These are phyloP conservation scores for Gobiocypris rarus DNA, from an alignment of 2,113 vertebrate genomes.

Conservation along the genomic window DNA sequence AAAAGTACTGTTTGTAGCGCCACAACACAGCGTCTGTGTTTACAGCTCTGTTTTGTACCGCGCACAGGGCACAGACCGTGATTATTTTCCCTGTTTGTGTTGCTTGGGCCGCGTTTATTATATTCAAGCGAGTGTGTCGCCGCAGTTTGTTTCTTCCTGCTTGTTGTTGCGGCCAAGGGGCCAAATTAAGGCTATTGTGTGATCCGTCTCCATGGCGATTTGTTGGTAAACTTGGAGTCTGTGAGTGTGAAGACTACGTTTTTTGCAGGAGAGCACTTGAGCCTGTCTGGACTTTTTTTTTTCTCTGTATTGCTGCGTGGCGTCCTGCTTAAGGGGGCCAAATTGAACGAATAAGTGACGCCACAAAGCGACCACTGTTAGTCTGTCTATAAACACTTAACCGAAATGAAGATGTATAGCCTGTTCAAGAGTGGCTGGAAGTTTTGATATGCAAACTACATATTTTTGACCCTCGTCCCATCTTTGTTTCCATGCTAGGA, in stretches of 20 bases:
- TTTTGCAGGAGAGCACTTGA: slow-evolving; percentile 71
- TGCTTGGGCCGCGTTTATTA: slow-evolving; percentile 41
- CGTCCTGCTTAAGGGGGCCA: slow-evolving; percentile 39
- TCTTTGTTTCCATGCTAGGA: not conserved
- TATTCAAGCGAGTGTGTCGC: slow-evolving; percentile 54
- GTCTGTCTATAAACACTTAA: slow-evolving; percentile 78
- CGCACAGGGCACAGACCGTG: slow-evolving; percentile 9
- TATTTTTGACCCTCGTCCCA: not conserved
- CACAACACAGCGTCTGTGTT: slow-evolving; percentile 43
- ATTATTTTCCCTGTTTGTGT: slow-evolving; percentile 36
- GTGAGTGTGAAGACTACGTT: slow-evolving; percentile 69
- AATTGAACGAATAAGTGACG: slow-evolving; percentile 56
- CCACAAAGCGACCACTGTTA: slow-evolving; percentile 75
- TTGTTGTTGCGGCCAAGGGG: slow-evolving; percentile 61
- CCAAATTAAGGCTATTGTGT: slow-evolving; percentile 68
- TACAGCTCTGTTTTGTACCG: slow-evolving; percentile 21
- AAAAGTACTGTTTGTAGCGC: slow-evolving; percentile 48
- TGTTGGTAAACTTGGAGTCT: slow-evolving; percentile 77
- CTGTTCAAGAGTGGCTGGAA: not conserved
- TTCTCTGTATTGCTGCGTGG: slow-evolving; percentile 56
- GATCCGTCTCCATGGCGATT: slow-evolving; percentile 77
- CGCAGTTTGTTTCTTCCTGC: slow-evolving; percentile 65
- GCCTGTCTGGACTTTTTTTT: slow-evolving; percentile 60
- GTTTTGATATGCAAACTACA: slow-evolving; percentile 36
- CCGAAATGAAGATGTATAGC: slow-evolving; percentile 59